Percentiles rank a stretch among this genome's conserved stretches.
phyloP scores from a whole-genome alignment of 2,113 vertebrate species.

The Ginglymostoma cirratum region DNA sequence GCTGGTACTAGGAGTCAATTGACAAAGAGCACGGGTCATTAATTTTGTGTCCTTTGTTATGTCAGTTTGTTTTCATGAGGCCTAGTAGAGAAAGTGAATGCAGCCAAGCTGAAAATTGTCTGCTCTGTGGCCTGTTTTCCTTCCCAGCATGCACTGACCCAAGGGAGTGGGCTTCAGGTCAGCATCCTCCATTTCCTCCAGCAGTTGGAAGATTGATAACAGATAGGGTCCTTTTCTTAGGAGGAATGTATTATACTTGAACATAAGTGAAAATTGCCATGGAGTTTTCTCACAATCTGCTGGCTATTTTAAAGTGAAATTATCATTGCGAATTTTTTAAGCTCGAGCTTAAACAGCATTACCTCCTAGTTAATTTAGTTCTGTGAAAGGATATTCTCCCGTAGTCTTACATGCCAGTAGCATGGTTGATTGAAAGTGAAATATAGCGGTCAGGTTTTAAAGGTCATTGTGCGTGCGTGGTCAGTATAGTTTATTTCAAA shows the following conservation, averaged over 20 bases:
- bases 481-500: constrained; percentile 13
- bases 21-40: constrained; percentile 91
- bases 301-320: not conserved
- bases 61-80: constrained; percentile 98
- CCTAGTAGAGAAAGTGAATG: constrained; percentile 95
- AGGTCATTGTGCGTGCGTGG: constrained; percentile 25
- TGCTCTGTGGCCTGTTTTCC: constrained; percentile 89
- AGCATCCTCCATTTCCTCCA: constrained; percentile 62
- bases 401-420: not conserved
- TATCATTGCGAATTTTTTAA: not conserved
- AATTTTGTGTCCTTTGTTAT: constrained; percentile 99
- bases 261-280: not conserved
- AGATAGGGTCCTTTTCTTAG: constrained; percentile 51
- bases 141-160: constrained; percentile 77
- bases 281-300: constrained; percentile 3
- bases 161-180: constrained; percentile 65
- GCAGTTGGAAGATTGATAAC: constrained; percentile 65
- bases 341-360: not conserved
- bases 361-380: not conserved
- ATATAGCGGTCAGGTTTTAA: constrained; percentile 11
- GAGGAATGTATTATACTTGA: constrained; percentile 17
- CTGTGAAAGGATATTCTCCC: constrained; percentile 5
- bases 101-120: constrained; percentile 99
- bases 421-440: not conserved
- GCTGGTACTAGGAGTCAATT: constrained; percentile 84